Base-by-base conservation (phyloP, 2,888 invertebrate genomes). In the Dromius quadrimaculatus region DNA sequence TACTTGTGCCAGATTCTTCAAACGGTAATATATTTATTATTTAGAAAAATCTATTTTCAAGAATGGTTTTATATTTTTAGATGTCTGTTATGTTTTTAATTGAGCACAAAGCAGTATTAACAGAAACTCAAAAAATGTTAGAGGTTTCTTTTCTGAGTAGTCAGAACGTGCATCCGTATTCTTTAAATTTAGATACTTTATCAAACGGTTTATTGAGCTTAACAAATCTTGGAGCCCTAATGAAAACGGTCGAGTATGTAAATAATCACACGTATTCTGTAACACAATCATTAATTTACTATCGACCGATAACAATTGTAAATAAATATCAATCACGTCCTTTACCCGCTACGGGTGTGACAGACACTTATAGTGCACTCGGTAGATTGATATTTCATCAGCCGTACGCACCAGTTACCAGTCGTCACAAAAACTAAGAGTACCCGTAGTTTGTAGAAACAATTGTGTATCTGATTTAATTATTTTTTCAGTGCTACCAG, bases 121-220 rank as follows among this genome's bases (percentile, higher is more conserved):
- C 84, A 71, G 81, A 83, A 61, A 83, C 86, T 1, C 92, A 93
- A 78, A 84, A 85, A 77, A 81, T 84, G 13, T 83, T 88, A 20
- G 92, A 92, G 80, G 77, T 78, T 15, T 76, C 83, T 34, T 78
- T 79, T 17, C 76, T 80, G 32, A 78, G 78, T 64, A 75, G 77
- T 9, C 78, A 80, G 38, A 78, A 81, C 63, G 83, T 86, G 8
- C 92, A 92, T 83, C 92, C 92, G 0, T 92, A 92, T 82, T 88
- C 89, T 74, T 84, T 94, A 71, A 90, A 91, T 38, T 83, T 93
- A 74, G 93, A 93, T 74, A 85, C 86, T 64, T 82, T 85, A 54
- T 83, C 81, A 32, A 86, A 86, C 80, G 88, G 88, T 73, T 77
- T 90, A 54, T 83, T 82, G 45, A 87, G 87, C 1, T 83, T 90